A percentile compares a stretch with the other conserved stretches of the same genome.
phyloP scores from a whole-genome alignment of 2,113 vertebrate species.

The Rhagologus leucostigma region DNA sequence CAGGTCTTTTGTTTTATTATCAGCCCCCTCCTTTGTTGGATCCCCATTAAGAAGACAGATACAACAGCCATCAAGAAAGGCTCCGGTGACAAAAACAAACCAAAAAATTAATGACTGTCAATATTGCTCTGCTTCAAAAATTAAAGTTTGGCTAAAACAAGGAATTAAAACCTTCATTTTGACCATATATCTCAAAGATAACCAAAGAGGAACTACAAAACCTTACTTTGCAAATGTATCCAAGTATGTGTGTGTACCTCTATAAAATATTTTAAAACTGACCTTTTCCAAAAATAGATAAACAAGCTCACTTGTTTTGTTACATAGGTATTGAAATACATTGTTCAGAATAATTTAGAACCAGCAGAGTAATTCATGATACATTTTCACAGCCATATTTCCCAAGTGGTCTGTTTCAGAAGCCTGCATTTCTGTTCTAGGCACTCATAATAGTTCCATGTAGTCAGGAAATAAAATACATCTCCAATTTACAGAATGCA shows the following conservation, averaged over 20 bases:
- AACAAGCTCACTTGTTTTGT: not conserved
- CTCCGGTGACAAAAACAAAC: not conserved
- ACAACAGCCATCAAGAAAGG: not conserved
- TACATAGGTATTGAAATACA: not conserved
- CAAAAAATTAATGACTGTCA: not conserved
- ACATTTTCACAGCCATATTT: not conserved
- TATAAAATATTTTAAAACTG: not conserved
- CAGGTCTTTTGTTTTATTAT: not conserved
- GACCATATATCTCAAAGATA: not conserved
- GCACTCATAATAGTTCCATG: not conserved
- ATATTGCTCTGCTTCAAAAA: not conserved
- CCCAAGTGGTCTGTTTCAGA: not conserved
- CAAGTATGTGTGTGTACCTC: not conserved
- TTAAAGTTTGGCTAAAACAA: not conserved
- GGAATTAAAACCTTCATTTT: not conserved
- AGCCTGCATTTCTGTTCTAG: not conserved
- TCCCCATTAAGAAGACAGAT: not conserved
- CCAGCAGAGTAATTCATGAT: not conserved
- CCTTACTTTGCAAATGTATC: not conserved
- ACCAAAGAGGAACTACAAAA: not conserved
- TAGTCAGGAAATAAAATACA: not conserved
- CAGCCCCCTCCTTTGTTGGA: not conserved
- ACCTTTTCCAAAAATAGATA: not conserved
- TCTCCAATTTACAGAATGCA: not conserved
- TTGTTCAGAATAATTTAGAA: not conserved